Base-by-base conservation (phyloP, 2,888 invertebrate species). In the Exephanes ischioxanthus region DNA sequence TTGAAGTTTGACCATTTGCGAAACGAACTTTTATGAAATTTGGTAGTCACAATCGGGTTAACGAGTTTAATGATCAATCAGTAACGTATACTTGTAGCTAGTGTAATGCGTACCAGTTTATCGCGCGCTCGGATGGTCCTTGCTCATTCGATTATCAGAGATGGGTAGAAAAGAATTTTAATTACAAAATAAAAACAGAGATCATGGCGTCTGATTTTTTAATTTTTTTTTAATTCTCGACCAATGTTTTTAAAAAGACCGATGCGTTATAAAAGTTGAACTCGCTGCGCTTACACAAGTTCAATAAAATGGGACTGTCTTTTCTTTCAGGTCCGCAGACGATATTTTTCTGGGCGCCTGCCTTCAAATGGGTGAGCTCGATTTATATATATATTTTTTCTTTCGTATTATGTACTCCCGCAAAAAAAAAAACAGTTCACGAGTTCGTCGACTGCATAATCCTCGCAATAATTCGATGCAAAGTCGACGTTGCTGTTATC, bases 311-410 rank as follows among this genome's bases (percentile, higher is more conserved):
- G 9, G 41, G 1, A 11, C 1, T 14, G 48, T 61, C 19, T 73
- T 71, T 48, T 72, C 67, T 89, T 89, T 77, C 86, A 99, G 99
- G 99, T 93, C 99, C 99, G 11, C 99, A 99, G 95, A 99, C 99
- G 2, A 96, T 99, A 84, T 99, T 99, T 95, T 99, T 99, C 95
- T 99, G 99, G 99, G 99, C 99, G 53, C 99, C 99, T 85, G 95
- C 97, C 30, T 97, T 99, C 92, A 99, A 99, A 97, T 99, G 99
- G 99, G 99, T 99, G 96, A 96, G 96, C 95, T 87, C 86, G 77
- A 79, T 37, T 19, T 26, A 3, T 26, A 30, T 30, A 55, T 51
- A 41, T 53, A 26, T 66, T 19, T 26, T 45, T 11, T 48, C 11
- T 61, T 11, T 51, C 9, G 1, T 16, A 14, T 16, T 30, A 19